Percentiles rank a stretch among this genome's conserved stretches.
Evolutionary conservation across 2,888 invertebrate genomes (phyloP).

Genomic region (Mermis nigrescens): DNA sequence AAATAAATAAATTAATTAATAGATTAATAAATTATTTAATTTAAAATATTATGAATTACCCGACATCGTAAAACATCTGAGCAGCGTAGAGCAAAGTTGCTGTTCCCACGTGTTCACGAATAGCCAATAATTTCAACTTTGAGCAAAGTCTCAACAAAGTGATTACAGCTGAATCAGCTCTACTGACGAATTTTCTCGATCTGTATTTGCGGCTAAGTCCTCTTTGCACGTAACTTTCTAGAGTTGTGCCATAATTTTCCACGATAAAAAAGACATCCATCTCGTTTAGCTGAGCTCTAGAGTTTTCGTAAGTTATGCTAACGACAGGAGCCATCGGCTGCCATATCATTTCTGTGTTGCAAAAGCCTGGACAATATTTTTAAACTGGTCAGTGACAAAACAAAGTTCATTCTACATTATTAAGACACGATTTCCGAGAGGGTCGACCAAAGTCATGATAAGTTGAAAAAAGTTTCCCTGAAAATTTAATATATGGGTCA

Average conservation of each 20-base stretch:
- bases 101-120: conserved; percentile 54
- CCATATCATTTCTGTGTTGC: conserved; percentile 39
- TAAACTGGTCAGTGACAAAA: too few species aligned
- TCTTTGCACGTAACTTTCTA: conserved; percentile 49
- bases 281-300: conserved; percentile 38
- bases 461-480: too few species aligned
- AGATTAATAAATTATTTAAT: too few species aligned
- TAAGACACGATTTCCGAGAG: too few species aligned
- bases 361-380: too few species aligned
- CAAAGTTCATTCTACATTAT: too few species aligned
- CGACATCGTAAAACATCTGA: too few species aligned
- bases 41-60: too few species aligned
- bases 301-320: conserved; percentile 46
- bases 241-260: conserved; percentile 45
- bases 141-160: conserved; percentile 49
- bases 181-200: conserved; percentile 47
- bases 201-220: conserved; percentile 48
- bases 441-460: too few species aligned
- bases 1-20: too few species aligned
- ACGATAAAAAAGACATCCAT: conserved; percentile 41
- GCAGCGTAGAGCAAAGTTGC: conserved; percentile 53
- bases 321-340: conserved; percentile 51
- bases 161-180: conserved; percentile 50
- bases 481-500: too few species aligned
- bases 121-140: conserved; percentile 38